These are phyloP conservation scores for Rhinolophus sinicus DNA, from an alignment of 2,113 vertebrate genomes.

Conservation along the genomic window DNA sequence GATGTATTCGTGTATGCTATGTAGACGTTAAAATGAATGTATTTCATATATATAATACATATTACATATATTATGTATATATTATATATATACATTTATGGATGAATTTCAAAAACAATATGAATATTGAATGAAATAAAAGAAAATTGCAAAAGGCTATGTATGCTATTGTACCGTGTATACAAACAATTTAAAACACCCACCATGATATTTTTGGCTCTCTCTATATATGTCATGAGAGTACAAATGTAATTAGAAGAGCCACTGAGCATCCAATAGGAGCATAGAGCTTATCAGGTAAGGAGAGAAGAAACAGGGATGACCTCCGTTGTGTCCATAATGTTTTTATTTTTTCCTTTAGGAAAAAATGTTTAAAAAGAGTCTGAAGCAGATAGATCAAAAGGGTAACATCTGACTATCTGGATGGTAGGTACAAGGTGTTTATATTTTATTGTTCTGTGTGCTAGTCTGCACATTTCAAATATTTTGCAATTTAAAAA, in stretches of 20 bases:
- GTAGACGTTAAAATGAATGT: not conserved
- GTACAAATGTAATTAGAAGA: not conserved
- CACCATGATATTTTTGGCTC: not conserved
- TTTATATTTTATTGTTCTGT: not conserved
- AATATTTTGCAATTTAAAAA: not conserved
- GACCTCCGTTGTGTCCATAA: not conserved
- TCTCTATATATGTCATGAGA: not conserved
- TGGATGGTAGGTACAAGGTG: not conserved
- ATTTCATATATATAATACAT: not conserved
- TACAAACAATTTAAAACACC: not conserved
- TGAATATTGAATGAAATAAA: slow-evolving; percentile 23
- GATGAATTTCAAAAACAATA: not conserved
- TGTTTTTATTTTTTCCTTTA: not conserved
- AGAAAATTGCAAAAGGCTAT: not conserved
- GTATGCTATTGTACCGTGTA: not conserved
- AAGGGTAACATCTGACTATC: not conserved
- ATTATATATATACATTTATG: not conserved
- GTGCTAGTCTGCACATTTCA: not conserved
- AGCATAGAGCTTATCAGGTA: not conserved
- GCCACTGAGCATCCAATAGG: not conserved
- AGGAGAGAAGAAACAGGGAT: not conserved
- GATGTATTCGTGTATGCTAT: not conserved
- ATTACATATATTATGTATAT: not conserved
- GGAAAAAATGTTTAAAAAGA: not conserved
- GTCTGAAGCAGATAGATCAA: not conserved